A percentile compares a stretch with the other conserved stretches of the same genome.
Evolutionary conservation across 1,140 invertebrate genomes (phyloP).

Genomic region (Ooceraea biroi): DNA sequence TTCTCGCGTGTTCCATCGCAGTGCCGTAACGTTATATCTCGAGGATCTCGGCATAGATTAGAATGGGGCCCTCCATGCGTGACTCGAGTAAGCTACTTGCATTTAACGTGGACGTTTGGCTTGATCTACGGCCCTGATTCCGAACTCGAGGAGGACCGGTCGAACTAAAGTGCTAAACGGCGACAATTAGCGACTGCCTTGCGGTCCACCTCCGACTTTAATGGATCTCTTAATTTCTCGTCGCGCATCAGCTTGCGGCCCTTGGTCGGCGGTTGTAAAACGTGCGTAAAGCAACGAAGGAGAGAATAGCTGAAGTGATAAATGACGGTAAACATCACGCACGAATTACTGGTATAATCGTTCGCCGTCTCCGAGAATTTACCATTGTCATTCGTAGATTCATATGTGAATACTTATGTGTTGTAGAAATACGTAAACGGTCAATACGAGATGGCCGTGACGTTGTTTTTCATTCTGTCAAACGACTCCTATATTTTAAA

Average conservation of each 20-base stretch:
- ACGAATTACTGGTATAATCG: constrained; percentile 62
- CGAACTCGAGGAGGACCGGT: constrained; percentile 66
- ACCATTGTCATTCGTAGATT: constrained; percentile 7
- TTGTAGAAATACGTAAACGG: neutral
- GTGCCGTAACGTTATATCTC: constrained; percentile 26
- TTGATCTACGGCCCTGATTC: constrained; percentile 35
- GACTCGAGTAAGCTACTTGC: too few relatives aligned
- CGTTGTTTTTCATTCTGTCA: neutral
- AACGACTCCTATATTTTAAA: neutral
- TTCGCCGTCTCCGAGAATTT: constrained; percentile 45
- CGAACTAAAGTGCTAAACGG: constrained; percentile 75
- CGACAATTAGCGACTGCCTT: constrained; percentile 74
- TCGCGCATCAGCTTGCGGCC: constrained; percentile 51
- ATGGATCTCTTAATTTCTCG: constrained; percentile 75
- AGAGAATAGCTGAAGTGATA: constrained; percentile 70
- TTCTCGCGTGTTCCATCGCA: constrained; percentile 44
- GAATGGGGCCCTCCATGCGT: neutral
- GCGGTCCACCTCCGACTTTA: constrained; percentile 67
- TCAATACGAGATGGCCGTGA: neutral
- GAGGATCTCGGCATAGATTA: neutral
- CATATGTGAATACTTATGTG: neutral
- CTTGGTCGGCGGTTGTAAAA: constrained; percentile 64
- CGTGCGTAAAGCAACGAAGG: constrained; percentile 7
- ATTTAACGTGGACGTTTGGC: neutral
- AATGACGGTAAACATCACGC: constrained; percentile 57